Evolutionary conservation across 2,113 vertebrate genomes (phyloP), one percentile per base, ranked within the genome.

Genomic region (Boleophthalmus pectinirostris): DNA sequence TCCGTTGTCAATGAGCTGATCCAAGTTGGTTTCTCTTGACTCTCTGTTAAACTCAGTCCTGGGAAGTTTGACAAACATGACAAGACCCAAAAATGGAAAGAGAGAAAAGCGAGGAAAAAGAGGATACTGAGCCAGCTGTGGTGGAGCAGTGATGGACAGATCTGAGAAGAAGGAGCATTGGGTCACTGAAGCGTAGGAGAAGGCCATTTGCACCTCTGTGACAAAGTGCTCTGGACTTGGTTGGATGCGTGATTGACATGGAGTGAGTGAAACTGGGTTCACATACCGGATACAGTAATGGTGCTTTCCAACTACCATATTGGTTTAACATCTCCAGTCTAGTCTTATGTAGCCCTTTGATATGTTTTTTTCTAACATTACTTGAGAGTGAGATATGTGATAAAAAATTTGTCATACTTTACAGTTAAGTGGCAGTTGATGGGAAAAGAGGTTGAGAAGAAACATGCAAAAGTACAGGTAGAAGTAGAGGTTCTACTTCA

Each of bases 131-230:
- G 79, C 75, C 65, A 83, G 67, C n/a, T 3, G 72, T 82, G 85
- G 87, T 88, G 83, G 79, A 78, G 72, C 75, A 68, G 47, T 85
- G 89, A 84, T 78, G 82, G 84, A 88, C 87, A 82, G 87, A 85
- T 85, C 84, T 74, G 77, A 88, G 83, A 84, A 83, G 82, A 78
- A 88, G 83, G 84, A 70, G 69, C 18, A 43, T 79, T 81, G 82
- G 79, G 83, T 85, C 88, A 85, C 70, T 84, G 85, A 89, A 83
- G 90, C 85, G 81, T 53, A 76, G 82, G 87, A 83, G 78, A 84
- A 81, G 83, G 84, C 88, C 89, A 90, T 92, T 92, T 91, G 83
- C 90, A 92, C 91, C 90, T 91, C 82, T 75, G 81, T 74, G 76
- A 67, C 78, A 87, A 79, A 82, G 82, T 86, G 88, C 75, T 82